Base-by-base conservation (phyloP, 2,888 invertebrate genomes). In the Scaptomyza reducta region DNA sequence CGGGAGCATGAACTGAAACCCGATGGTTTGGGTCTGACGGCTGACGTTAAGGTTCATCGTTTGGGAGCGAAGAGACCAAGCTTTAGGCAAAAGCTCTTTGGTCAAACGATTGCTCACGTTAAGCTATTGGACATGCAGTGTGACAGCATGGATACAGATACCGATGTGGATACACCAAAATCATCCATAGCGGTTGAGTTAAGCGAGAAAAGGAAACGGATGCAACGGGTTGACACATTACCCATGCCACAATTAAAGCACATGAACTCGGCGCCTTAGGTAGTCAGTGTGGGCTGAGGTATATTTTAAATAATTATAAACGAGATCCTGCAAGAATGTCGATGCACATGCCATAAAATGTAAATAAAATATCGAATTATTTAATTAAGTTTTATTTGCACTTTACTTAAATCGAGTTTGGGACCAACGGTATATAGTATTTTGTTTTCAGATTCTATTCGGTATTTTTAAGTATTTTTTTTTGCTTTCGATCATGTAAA, bases 61-160 rank as follows among this genome's bases (percentile, higher is more conserved):
- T 82, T 55, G 70, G 65, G 79, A 3, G 44, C 54, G 16, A 90
- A 88, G 58, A 79, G 89, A 31, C 87, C 89, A 16, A 90, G 90
- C 38, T 80, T 90, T 31, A 73, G 91, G 22, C 87, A 90, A 22
- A 90, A 90, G 56, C 67, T 91, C 1, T 91, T 91, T 59, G 79
- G 90, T 14, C 89, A 88, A 60, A 81, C 73, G 10, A 81, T 84
- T 14, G 59, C 64, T 1, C 80, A 80, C 53, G 70, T 84, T 3
- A 84, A 80, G 45, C 50, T 80, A 10, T 53, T 84, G 56, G 81
- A 84, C 60, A 57, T 65, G 31, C 81, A 72, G 50, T 57, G 60
- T 6, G 84, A 81, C 27, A 69, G 66, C 14, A 46, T 50, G 9
- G 78, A 77, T 18, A 7, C 7, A 5, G 31, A 47, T 47, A 18